Evolutionary conservation across 2,797 vertebrate genomes (phyloP).

Genomic region (Arnoldichthys spilopterus): DNA sequence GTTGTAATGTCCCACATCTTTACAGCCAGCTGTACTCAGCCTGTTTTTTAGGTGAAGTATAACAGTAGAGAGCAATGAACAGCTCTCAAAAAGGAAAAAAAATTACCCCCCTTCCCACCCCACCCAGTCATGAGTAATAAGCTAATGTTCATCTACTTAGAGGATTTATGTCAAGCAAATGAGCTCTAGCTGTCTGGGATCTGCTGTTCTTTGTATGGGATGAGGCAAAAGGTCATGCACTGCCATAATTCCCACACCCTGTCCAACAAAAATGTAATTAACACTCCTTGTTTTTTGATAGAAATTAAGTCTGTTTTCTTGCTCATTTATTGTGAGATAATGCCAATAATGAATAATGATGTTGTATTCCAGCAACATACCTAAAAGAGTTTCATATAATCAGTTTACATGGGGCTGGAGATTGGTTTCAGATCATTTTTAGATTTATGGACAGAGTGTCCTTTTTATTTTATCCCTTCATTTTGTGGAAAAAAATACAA

Average conservation of each 20-base stretch:
- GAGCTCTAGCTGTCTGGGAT: slow-evolving; percentile 62
- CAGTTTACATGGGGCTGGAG: neutral
- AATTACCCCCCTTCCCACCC: neutral
- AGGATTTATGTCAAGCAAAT: slow-evolving; percentile 74
- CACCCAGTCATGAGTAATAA: slow-evolving; percentile 56
- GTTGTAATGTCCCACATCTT: neutral
- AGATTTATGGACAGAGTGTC: slow-evolving; percentile 1
- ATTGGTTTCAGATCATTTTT: slow-evolving; percentile 10
- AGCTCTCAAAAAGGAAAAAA: neutral
- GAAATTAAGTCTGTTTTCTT: neutral
- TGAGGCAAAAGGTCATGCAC: slow-evolving; percentile 30
- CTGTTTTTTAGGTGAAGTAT: neutral
- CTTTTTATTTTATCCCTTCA: slow-evolving; percentile 13
- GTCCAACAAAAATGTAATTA: slow-evolving; percentile 1
- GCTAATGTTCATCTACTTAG: slow-evolving; percentile 66
- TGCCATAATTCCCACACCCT: slow-evolving; percentile 6
- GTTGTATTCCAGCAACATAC: neutral
- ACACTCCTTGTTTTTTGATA: slow-evolving; percentile 2
- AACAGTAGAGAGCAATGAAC: neutral
- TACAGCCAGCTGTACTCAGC: neutral
- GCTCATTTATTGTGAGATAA: neutral
- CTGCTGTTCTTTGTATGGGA: slow-evolving; percentile 54
- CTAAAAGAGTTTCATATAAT: neutral
- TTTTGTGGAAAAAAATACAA: slow-evolving; percentile 12
- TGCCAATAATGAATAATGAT: neutral